Percentiles rank a stretch among this genome's conserved stretches.
These are phyloP conservation scores for Ennomos fuscantarius DNA, from an alignment of 2,888 invertebrate genomes.

Conservation along the genomic window DNA sequence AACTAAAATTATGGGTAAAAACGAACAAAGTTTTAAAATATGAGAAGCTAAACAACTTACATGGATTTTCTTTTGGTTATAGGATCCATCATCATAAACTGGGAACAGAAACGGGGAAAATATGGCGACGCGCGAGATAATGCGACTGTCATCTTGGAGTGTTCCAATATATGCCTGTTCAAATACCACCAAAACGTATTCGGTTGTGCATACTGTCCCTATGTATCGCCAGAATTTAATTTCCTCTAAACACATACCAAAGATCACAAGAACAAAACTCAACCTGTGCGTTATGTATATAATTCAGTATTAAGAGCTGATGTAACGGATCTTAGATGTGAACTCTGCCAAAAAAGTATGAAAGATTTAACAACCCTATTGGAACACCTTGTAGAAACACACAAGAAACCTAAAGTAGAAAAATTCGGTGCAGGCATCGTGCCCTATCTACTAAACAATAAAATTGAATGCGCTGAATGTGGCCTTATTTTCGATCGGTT, in stretches of 20 bases:
- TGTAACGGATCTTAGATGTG: slow-evolving; percentile 9
- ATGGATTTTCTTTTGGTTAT: slow-evolving; percentile 14
- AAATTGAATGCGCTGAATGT: slow-evolving; percentile 6
- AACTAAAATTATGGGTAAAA: too few relatives aligned
- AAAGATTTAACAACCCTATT: slow-evolving; percentile 1
- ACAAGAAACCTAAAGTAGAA: slow-evolving; percentile 4
- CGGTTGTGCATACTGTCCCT: slow-evolving; percentile 65
- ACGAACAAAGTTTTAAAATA: too few relatives aligned
- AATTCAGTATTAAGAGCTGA: slow-evolving; percentile 2
- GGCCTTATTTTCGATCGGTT: background rate
- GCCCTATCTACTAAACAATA: slow-evolving; percentile 6
- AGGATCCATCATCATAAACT: background rate
- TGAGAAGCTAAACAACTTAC: too few relatives aligned
- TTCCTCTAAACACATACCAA: slow-evolving; percentile 5
- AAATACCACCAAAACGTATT: slow-evolving; percentile 67
- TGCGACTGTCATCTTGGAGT: slow-evolving; percentile 67
- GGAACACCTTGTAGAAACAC: slow-evolving; percentile 8
- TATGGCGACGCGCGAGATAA: slow-evolving; percentile 54
- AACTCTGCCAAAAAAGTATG: slow-evolving; percentile 9
- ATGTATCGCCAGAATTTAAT: slow-evolving; percentile 12
- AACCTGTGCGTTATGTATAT: background rate
- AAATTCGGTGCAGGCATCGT: slow-evolving; percentile 1
- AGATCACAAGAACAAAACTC: slow-evolving; percentile 5
- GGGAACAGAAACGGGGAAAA: too few relatives aligned
- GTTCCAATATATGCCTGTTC: slow-evolving; percentile 71